Evolutionary conservation across 2,113 vertebrate genomes (phyloP).

Genomic region (Rhinoptilus africanus): DNA sequence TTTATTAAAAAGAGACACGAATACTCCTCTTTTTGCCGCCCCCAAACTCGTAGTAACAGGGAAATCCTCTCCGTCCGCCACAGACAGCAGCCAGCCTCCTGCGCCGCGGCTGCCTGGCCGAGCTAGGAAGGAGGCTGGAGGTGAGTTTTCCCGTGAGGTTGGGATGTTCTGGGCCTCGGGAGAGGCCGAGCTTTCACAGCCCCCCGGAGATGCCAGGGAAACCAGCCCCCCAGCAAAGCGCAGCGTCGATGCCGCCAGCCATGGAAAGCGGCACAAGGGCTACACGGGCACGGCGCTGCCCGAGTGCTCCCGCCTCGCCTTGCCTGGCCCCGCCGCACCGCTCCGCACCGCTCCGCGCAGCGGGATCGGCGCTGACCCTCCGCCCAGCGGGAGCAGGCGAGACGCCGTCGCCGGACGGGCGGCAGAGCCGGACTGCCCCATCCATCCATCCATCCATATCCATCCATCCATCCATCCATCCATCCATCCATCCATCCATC

Average conservation of each 20-base stretch:
- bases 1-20: background rate
- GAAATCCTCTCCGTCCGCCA: background rate
- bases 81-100: background rate
- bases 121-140: background rate
- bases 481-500: background rate
- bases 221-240: background rate
- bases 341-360: background rate
- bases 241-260: background rate
- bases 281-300: background rate
- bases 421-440: background rate
- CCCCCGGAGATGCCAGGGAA: background rate
- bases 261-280: background rate
- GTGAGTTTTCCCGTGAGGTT: background rate
- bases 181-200: background rate
- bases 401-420: background rate
- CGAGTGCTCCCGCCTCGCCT: background rate
- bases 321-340: background rate
- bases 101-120: background rate
- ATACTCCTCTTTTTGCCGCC: background rate
- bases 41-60: background rate
- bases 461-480: background rate
- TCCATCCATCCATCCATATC: background rate
- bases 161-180: background rate
- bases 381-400: background rate
- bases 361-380: background rate